phyloP scores from a whole-genome alignment of 2,113 vertebrate species.

The Eublepharis macularius region DNA sequence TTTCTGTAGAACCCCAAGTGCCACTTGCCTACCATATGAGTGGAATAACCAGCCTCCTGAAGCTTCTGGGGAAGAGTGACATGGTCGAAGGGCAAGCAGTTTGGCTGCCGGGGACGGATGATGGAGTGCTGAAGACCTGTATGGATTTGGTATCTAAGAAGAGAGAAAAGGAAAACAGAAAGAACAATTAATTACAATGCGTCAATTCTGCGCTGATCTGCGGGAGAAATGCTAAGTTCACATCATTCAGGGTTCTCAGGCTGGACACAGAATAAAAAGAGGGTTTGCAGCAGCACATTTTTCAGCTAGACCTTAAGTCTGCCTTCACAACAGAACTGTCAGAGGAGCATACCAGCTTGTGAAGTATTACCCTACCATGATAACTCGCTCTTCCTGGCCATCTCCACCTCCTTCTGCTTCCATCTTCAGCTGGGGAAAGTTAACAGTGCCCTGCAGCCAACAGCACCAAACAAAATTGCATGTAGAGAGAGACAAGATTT shows the following conservation, averaged over 20 bases:
- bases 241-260: neutral
- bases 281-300: neutral
- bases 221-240: too few species aligned
- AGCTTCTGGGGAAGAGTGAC: slow-evolving; percentile 93
- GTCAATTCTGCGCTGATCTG: too few species aligned
- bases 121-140: slow-evolving; percentile 98
- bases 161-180: neutral
- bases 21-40: slow-evolving; percentile 99
- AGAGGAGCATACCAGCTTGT: neutral
- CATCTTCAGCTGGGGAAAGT: neutral
- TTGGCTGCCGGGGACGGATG: slow-evolving; percentile 94
- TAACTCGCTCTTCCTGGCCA: neutral
- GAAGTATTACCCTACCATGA: neutral
- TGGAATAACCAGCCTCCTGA: slow-evolving; percentile 92
- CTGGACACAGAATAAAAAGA: neutral
- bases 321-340: neutral
- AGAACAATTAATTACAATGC: neutral
- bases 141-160: slow-evolving; percentile 94
- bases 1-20: slow-evolving; percentile 98
- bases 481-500: neutral
- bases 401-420: neutral
- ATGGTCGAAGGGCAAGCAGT: slow-evolving; percentile 92
- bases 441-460: neutral
- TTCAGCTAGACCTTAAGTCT: neutral
- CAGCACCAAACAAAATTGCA: neutral